These are phyloP conservation scores for Dunckerocampus dactyliophorus DNA, from an alignment of 2,113 vertebrate species.

Conservation along the genomic window DNA sequence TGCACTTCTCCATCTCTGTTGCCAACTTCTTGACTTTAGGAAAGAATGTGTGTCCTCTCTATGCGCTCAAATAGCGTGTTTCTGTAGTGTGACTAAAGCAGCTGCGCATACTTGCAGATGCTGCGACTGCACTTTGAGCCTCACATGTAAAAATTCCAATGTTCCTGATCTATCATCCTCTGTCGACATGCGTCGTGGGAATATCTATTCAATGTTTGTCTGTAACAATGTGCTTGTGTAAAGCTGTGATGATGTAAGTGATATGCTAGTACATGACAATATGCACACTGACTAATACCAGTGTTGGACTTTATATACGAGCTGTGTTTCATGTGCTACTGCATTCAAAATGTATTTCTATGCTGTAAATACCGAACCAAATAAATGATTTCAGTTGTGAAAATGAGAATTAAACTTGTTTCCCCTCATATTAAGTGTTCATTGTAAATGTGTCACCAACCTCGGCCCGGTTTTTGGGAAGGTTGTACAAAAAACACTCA, in stretches of 20 bases:
- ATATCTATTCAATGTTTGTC: slow-evolving; percentile 30
- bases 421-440: too few species aligned
- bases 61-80: slow-evolving; percentile 22
- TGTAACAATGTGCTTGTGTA: slow-evolving; percentile 34
- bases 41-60: slow-evolving; percentile 2
- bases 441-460: too few species aligned
- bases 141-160: slow-evolving; percentile 10
- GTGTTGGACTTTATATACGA: slow-evolving; percentile 44
- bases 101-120: slow-evolving; percentile 17
- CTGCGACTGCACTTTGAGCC: slow-evolving; percentile 7
- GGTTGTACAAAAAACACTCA: too few species aligned
- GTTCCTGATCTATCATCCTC: slow-evolving; percentile 12
- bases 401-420: too few species aligned
- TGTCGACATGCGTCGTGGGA: slow-evolving; percentile 18
- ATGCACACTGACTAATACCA: slow-evolving; percentile 39
- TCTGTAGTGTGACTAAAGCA: not conserved
- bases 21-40: not conserved
- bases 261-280: slow-evolving; percentile 22
- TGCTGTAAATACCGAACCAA: slow-evolving; percentile 10
- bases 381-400: too few species aligned
- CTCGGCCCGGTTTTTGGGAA: too few species aligned
- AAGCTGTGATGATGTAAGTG: slow-evolving; percentile 33
- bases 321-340: slow-evolving; percentile 61
- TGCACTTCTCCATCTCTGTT: not conserved
- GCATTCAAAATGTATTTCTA: slow-evolving; percentile 69